Evolutionary conservation across 2,113 vertebrate genomes (phyloP).

Genomic region (Coryphaenoides rupestris): DNA sequence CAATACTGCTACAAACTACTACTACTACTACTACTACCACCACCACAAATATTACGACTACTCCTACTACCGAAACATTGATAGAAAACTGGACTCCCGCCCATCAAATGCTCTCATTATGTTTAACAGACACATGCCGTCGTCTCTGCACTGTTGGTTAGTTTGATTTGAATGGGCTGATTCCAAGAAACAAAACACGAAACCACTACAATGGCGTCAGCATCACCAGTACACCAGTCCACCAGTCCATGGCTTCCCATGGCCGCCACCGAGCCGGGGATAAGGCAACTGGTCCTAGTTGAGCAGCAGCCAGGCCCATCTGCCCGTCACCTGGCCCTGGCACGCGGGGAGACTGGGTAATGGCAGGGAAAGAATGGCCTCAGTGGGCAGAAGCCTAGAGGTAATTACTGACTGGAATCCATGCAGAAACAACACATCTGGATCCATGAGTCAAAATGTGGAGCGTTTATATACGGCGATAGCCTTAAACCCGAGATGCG

Average conservation of each 20-base stretch:
- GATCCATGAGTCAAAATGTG: slow-evolving; percentile 64
- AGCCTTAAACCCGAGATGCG: slow-evolving; percentile 36
- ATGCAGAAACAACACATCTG: slow-evolving; percentile 83
- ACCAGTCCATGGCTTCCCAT: slow-evolving; percentile 10
- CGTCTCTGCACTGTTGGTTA: no score
- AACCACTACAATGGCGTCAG: background rate
- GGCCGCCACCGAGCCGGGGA: no score
- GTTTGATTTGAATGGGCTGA: background rate
- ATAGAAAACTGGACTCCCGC: no score
- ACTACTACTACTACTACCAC: no score
- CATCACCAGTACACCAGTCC: background rate
- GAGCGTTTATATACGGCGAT: slow-evolving; percentile 43
- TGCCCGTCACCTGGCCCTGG: slow-evolving; percentile 78
- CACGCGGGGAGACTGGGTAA: slow-evolving; percentile 73
- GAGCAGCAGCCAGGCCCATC: slow-evolving; percentile 73
- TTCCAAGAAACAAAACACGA: background rate
- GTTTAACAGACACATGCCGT: no score
- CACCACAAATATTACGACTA: no score
- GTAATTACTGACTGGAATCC: slow-evolving; percentile 79
- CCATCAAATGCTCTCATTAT: no score
- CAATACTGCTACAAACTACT: no score
- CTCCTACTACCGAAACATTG: no score
- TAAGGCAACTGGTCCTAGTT: slow-evolving; percentile 43
- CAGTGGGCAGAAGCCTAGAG: slow-evolving; percentile 65
- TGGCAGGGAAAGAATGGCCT: slow-evolving; percentile 78